Conservation (phyloP, 2,113 vertebrate genomes). For the Jaculus jaculus region DNA sequence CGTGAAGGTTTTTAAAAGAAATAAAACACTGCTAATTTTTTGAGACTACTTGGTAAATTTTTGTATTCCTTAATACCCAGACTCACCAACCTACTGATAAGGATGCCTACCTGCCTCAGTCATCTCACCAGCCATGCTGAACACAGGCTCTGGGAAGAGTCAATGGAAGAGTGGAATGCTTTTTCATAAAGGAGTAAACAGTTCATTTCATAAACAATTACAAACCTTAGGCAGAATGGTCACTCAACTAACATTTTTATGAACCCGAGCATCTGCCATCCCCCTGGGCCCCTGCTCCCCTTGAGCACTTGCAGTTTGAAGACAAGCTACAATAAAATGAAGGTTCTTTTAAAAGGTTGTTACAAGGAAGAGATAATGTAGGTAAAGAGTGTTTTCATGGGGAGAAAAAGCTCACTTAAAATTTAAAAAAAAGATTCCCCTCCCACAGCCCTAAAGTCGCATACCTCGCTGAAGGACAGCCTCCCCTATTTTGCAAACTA, state of each 20-base stretch:
- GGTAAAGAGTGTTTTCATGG: not conserved
- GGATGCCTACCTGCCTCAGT: not conserved
- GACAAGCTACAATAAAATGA: not conserved
- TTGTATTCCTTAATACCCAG: not conserved
- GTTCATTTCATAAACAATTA: not conserved
- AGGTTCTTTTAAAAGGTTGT: not conserved
- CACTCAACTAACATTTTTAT: not conserved
- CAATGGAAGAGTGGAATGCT: not conserved
- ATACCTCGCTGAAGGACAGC: not conserved
- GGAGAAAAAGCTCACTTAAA: not conserved
- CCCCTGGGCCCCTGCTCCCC: not conserved
- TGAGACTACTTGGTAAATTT: not conserved
- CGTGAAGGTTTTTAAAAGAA: slow-evolving; percentile 47
- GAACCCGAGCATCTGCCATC: not conserved
- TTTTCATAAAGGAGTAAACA: not conserved
- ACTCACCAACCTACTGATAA: not conserved
- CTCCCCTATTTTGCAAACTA: not conserved
- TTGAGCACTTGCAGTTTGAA: not conserved
- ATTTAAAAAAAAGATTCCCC: too few relatives aligned
- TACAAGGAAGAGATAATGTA: not conserved
- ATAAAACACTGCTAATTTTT: not conserved
- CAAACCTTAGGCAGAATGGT: not conserved
- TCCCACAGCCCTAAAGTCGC: not conserved
- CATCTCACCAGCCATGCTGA: not conserved
- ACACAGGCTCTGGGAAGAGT: not conserved